Evolutionary conservation across 2,888 invertebrate genomes (phyloP), one percentile per base, ranked within the genome.

Genomic region (Noctua fimbriata): DNA sequence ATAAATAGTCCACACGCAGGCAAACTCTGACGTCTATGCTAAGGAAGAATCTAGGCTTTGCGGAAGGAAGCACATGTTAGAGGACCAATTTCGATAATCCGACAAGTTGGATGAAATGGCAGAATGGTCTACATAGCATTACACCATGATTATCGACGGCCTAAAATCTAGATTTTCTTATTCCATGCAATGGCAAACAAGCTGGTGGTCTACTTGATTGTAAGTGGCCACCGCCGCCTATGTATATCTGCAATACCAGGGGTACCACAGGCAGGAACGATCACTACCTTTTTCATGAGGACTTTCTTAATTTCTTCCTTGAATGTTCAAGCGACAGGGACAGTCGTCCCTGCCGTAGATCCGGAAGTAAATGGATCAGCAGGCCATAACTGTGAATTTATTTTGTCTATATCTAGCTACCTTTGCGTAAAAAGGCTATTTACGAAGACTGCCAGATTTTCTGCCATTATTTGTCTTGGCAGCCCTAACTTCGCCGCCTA

Each of bases 21-120:
- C 52, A 55, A 28, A 16, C 41, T 41, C 28, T 70, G 74, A 73
- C 70, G 52, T 71, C 49, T 71, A 28, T 36, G 6, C 47, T 73
- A 32, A 7, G 49, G 12, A 24, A 36, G 9, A 2, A n/a, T 16
- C n/a, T 21, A 49, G 18, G 36, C 24, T 32, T 36, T 36, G 5
- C 21, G 65, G 65, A 65, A 65, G 65, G 65, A 65, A 65, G 21
- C 21, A 21, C 21, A 63, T 16, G 18, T 63, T 32, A 28, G 2
- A 16, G n/a, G 60, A 60, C 28, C 1, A 28, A 60, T 16, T 60
- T 16, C 24, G 58, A 60, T 58, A 60, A 60, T 60, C 60, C 16
- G 18, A 63, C 63, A 63, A 9, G 32, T 63, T 32, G 32, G 7
- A 18, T 32, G 9, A 63, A 32, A 32, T 63, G 32, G 18, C 1